Evolutionary conservation across 2,797 vertebrate species (phyloP).

Genomic region (Simalia tracyae): DNA sequence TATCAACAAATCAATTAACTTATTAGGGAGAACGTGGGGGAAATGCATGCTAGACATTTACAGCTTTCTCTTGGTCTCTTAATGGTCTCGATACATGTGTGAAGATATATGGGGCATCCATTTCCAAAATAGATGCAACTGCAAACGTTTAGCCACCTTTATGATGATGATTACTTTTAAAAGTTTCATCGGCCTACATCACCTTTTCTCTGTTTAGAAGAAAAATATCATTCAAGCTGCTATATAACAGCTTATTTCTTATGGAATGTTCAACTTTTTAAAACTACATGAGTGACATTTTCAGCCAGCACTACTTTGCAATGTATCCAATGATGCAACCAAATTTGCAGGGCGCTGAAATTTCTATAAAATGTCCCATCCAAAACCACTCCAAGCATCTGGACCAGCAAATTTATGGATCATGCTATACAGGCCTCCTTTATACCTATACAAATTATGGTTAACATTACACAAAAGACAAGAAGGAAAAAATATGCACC

Average conservation of each 20-base stretch:
- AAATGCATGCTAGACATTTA: not conserved
- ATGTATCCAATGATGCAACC: slow-evolving; percentile 29
- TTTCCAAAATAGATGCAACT: not conserved
- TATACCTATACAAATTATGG: not conserved
- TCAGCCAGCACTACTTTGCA: slow-evolving; percentile 49
- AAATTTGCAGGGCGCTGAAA: slow-evolving; percentile 31
- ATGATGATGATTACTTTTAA: not conserved
- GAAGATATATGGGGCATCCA: too few relatives aligned
- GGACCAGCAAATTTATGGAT: not conserved
- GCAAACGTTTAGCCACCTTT: too few relatives aligned
- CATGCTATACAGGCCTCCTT: not conserved
- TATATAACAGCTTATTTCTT: slow-evolving; percentile 58
- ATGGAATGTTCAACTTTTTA: slow-evolving; percentile 29
- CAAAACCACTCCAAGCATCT: not conserved
- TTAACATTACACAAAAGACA: not conserved
- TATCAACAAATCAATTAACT: not conserved
- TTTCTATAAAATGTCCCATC: slow-evolving; percentile 18
- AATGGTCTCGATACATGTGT: not conserved
- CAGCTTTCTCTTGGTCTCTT: not conserved
- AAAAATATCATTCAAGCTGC: slow-evolving; percentile 42
- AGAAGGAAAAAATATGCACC: too few relatives aligned
- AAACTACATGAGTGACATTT: slow-evolving; percentile 11
- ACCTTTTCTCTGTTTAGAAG: slow-evolving; percentile 58
- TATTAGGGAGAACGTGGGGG: not conserved
- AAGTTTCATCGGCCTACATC: slow-evolving; percentile 8